phyloP scores from a whole-genome alignment of 2,888 invertebrate genomes.

The Gryllus longicercus region DNA sequence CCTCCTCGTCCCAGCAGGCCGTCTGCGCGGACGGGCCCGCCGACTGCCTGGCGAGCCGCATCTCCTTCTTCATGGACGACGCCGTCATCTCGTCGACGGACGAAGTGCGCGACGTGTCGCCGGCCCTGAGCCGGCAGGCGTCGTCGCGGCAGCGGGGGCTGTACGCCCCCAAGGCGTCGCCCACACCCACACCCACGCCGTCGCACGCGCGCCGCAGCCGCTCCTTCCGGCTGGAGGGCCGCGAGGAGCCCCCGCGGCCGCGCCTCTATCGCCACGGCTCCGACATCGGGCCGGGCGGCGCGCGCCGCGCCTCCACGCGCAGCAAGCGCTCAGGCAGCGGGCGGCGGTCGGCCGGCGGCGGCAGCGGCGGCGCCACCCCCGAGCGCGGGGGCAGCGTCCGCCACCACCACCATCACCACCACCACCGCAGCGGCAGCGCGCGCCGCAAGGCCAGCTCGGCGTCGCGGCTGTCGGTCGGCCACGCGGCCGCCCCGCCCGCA shows the following conservation, averaged over 20 bases:
- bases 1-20: not conserved
- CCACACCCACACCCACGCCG: not conserved
- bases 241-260: not conserved
- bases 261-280: not conserved
- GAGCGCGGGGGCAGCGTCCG: not conserved
- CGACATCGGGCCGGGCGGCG: not conserved
- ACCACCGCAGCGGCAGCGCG: conserved; percentile 34
- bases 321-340: conserved; percentile 2
- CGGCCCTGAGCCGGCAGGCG: not conserved
- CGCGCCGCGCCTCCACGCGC: not conserved
- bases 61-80: conserved; percentile 36
- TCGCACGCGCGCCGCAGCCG: not conserved
- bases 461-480: conserved; percentile 37
- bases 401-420: not conserved
- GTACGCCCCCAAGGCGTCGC: not conserved
- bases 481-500: conserved; percentile 30
- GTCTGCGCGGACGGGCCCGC: not conserved
- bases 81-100: conserved; percentile 18
- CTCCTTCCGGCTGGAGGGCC: not conserved
- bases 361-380: not conserved
- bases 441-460: conserved; percentile 38
- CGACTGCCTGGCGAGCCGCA: conserved; percentile 34
- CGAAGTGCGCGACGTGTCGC: not conserved
- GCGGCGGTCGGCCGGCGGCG: conserved; percentile 20
- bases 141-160: not conserved